Conservation (phyloP, 2,797 vertebrate species). For the Alosa sapidissima region DNA sequence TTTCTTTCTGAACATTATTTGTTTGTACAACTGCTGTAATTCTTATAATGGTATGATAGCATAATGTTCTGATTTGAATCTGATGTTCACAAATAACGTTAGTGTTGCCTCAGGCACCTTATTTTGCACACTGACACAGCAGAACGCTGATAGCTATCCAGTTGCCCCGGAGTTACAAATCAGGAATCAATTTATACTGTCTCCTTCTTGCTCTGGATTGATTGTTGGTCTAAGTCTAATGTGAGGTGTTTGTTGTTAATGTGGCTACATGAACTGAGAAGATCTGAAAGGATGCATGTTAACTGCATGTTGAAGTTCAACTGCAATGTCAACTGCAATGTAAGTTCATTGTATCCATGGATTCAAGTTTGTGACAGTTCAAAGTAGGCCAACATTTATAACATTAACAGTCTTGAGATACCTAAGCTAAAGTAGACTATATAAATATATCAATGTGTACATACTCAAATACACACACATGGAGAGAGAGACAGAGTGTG, state of each 20-base stretch:
- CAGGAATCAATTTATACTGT: constrained; percentile 68
- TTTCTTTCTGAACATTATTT: not conserved
- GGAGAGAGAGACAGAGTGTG: too few species aligned
- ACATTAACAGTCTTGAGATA: not conserved
- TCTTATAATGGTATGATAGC: too few species aligned
- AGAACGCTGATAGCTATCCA: constrained; percentile 63
- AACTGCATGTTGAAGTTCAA: not conserved
- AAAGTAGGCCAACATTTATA: not conserved
- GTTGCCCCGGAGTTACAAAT: constrained; percentile 64
- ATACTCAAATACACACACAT: too few species aligned
- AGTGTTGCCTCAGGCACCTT: not conserved
- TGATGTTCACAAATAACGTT: not conserved
- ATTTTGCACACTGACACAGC: not conserved
- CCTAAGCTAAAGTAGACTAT: not conserved
- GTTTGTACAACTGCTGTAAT: not conserved
- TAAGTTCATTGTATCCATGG: not conserved
- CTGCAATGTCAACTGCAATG: too few species aligned
- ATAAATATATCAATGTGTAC: not conserved
- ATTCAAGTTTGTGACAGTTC: not conserved
- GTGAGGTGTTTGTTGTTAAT: not conserved
- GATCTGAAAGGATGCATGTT: not conserved
- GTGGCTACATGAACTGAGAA: not conserved
- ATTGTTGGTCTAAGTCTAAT: constrained; percentile 62
- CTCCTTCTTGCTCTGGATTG: constrained; percentile 64
- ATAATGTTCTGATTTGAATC: not conserved